Base-by-base conservation (phyloP, 2,797 vertebrate species). In the Tympanoctomys barrerae region DNA sequence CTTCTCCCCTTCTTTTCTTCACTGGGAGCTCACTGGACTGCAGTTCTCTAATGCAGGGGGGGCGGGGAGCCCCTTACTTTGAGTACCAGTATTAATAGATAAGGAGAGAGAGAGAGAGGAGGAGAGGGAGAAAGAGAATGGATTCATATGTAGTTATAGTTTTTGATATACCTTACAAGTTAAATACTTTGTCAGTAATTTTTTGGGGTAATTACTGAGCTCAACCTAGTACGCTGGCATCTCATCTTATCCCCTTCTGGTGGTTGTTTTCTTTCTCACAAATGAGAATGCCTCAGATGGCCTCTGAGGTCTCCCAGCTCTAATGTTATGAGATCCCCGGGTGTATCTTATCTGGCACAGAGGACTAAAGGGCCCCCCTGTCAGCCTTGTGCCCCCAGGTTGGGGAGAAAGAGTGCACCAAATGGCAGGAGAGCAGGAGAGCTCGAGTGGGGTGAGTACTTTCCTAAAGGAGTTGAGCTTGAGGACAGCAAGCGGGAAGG, bases 401-500 rank as follows among this genome's bases (percentile, higher is more conserved):
- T 57, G 85, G 16, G 28, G 10, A 88, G 83, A 64, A 28, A 31
- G 71, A 64, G 52, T 14, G 5, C 1, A 2, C n/a, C 36, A 36
- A 22, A 33, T 21, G 33, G 59, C 46, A 22, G n/a, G 82, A 66
- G 24, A 19, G 42, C 5, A 31, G 73, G 39, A 87, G 54, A n/a
- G 57, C 70, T 54, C 46, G 21, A 77, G 73, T 36, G 49, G 26
- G 39, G 36, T 11, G 83, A 87, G 13, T 18, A 26, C 54, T 96
- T 78, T 66, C 62, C n/a, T 96, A 85, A 3, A 42, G 42, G 77
- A 49, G 81, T 92, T 92, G 89, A 83, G 73, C 71, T 87, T 89
- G 75, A 92, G 96, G 61, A 77, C 83, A 33, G 61, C n/a, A 82
- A 92, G 81, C 77, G 94, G 89, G 91, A 93, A 93, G 90, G 42